Conservation (phyloP, 2,888 invertebrate genomes). For the Pandemis heparana region DNA sequence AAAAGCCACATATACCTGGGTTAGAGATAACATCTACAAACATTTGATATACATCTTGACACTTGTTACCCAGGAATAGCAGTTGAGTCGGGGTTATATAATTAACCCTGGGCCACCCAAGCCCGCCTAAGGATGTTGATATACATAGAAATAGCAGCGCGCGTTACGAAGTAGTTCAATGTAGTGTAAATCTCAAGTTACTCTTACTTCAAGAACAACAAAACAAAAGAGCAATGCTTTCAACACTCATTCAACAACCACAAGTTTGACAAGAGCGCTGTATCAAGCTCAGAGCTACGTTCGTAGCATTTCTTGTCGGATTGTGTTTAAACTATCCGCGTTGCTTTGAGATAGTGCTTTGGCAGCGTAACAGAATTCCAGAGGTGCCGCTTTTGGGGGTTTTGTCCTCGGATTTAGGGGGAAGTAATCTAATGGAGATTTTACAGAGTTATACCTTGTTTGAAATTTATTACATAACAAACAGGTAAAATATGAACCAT, state of each 20-base stretch:
- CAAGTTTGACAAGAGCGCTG: neutral
- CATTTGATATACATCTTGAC: too few species aligned
- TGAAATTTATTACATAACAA: too few species aligned
- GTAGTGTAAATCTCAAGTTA: neutral
- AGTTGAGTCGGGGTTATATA: too few species aligned
- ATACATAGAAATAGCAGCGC: too few species aligned
- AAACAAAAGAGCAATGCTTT: neutral
- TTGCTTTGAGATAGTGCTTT: conserved; percentile 24
- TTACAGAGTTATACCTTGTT: neutral
- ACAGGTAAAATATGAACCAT: too few species aligned
- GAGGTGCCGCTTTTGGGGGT: neutral
- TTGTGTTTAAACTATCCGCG: conserved; percentile 13
- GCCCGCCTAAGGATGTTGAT: too few species aligned
- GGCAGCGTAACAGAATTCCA: conserved; percentile 8
- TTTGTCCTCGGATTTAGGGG: neutral
- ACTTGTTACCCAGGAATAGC: too few species aligned
- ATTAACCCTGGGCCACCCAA: too few species aligned
- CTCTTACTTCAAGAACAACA: neutral
- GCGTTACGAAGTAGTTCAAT: too few species aligned
- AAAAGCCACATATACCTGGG: too few species aligned
- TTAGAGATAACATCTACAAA: too few species aligned
- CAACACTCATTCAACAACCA: neutral
- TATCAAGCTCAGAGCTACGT: conserved; percentile 4
- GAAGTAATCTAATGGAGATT: neutral
- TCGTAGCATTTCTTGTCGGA: conserved; percentile 6